Conservation (phyloP, 2,888 invertebrate species). For the Coleophora deauratella region DNA sequence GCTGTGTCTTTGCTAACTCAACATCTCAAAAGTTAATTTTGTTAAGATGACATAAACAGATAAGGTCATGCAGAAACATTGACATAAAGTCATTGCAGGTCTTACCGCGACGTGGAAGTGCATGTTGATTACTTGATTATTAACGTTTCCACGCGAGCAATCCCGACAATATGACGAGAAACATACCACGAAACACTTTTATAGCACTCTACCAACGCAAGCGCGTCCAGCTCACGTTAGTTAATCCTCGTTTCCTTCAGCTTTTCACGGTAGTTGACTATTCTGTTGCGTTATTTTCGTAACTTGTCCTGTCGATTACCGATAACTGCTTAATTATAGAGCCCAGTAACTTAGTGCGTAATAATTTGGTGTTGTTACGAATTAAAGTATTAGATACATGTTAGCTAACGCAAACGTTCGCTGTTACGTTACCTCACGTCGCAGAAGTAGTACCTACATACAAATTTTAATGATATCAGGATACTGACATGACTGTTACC, state of each 20-base stretch:
- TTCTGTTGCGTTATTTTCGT: slow-evolving; percentile 48
- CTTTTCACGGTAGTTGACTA: slow-evolving; percentile 57
- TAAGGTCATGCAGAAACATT: neutral
- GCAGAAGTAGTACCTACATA: too few species aligned
- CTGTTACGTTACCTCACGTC: too few species aligned
- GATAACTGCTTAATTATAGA: slow-evolving; percentile 29
- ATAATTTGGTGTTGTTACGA: too few species aligned
- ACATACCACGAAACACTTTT: slow-evolving; percentile 28
- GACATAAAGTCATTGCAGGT: slow-evolving; percentile 2
- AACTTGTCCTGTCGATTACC: slow-evolving; percentile 35
- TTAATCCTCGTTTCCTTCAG: slow-evolving; percentile 47
- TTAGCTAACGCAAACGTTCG: too few species aligned
- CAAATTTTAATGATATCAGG: too few species aligned
- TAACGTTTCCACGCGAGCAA: slow-evolving; percentile 25
- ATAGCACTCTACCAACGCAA: slow-evolving; percentile 33
- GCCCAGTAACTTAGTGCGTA: too few species aligned
- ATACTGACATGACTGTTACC: too few species aligned
- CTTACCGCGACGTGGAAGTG: slow-evolving; percentile 52
- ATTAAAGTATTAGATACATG: too few species aligned
- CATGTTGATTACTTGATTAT: slow-evolving; percentile 31
- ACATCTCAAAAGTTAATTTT: too few species aligned
- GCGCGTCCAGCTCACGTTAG: slow-evolving; percentile 26
- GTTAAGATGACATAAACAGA: too few species aligned
- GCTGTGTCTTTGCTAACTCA: too few species aligned
- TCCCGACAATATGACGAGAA: slow-evolving; percentile 21